Evolutionary conservation across 2,797 vertebrate species (phyloP), one percentile per base, ranked within the genome.

Genomic region (Xenopus petersii): DNA sequence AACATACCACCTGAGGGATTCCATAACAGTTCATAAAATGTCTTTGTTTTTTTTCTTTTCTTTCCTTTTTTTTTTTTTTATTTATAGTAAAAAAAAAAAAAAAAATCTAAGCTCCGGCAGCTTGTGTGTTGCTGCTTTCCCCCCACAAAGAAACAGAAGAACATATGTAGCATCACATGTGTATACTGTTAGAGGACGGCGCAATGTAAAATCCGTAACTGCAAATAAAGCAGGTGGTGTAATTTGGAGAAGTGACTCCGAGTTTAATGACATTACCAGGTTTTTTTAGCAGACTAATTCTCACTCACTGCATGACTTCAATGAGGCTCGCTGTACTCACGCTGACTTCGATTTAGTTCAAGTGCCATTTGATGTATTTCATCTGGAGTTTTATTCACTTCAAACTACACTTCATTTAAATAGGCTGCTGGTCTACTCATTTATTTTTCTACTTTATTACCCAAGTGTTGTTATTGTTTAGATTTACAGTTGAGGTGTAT

Each of bases 191-290:
- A 84, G 84, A 89, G 82, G 85, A 91, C 88, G 83, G 81, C 89
- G 83, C 80, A 87, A 86, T 83, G 87, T 86, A 83, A 86, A 87
- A 82, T 85, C 89, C 84, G 88, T 85, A 88, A 86, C 84, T 80
- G 74, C 84, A 89, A 90, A 90, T 90, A 85, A 91, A 93, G 90
- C 89, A 94, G 90, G 90, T 93, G 91, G 87, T 85, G 90, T 87
- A 87, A 86, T 86, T 88, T 86, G 70, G 79, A 84, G 80, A 74
- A 79, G 70, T 79, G 84, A 88, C 79, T 82, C 84, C 77, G 85
- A 84, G 88, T 91, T 89, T 91, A 91, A 94, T 87, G 88, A 87
- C 88, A 89, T 90, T 92, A 92, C 89, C 88, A 93, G 86, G 83
- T 90, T 91, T 89, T 88, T 90, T 89, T 91, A 91, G 82, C 88